These are phyloP conservation scores for Catocala fraxini DNA, from an alignment of 2,888 invertebrate genomes.

Conservation along the genomic window DNA sequence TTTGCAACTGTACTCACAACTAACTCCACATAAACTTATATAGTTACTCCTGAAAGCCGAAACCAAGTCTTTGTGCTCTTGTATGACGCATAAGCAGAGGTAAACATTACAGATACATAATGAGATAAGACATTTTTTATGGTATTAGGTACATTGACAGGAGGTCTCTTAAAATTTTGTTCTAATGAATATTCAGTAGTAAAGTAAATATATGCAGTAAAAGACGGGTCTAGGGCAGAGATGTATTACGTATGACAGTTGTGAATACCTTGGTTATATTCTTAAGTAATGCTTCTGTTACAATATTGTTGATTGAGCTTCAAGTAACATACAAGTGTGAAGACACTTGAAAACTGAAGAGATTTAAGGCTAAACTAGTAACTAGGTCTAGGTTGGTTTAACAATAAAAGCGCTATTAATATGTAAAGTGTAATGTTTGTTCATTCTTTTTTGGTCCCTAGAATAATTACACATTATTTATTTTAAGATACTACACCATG, in stretches of 20 bases:
- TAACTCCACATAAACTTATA: slow-evolving; percentile 47
- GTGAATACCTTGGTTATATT: neutral
- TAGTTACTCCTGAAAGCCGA: slow-evolving; percentile 40
- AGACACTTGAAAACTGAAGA: no score
- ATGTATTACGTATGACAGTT: slow-evolving; percentile 3
- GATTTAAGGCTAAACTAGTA: no score
- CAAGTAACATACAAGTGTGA: neutral
- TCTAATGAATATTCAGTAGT: slow-evolving; percentile 54
- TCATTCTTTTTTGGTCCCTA: no score
- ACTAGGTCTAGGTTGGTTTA: no score
- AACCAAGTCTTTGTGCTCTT: slow-evolving; percentile 23
- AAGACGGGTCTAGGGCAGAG: slow-evolving; percentile 14
- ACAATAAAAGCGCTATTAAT: no score
- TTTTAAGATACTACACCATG: no score
- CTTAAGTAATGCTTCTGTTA: slow-evolving; percentile 2
- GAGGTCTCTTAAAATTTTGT: slow-evolving; percentile 38
- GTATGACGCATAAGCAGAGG: slow-evolving; percentile 22
- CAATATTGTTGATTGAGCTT: neutral
- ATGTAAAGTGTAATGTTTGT: no score
- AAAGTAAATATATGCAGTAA: slow-evolving; percentile 19
- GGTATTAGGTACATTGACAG: slow-evolving; percentile 42
- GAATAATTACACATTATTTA: no score
- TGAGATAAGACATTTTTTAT: slow-evolving; percentile 38
- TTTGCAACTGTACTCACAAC: slow-evolving; percentile 33
- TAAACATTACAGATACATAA: slow-evolving; percentile 38